Evolutionary conservation across 2,113 vertebrate genomes (phyloP), one percentile per base, ranked within the genome.

Genomic region (Emberiza fucata): DNA sequence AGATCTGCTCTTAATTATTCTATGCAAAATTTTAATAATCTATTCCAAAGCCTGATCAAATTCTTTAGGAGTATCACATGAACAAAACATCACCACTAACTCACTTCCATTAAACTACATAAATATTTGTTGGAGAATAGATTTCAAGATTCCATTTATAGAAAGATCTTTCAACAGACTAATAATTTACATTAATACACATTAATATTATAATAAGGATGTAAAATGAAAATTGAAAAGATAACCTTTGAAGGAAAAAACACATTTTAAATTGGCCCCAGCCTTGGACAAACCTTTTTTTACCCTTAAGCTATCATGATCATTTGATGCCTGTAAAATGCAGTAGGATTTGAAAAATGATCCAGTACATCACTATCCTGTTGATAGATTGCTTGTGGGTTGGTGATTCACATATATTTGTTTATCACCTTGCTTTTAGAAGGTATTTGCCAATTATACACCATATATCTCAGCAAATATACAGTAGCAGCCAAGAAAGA

Each of bases 401-500:
- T 95, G 86, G 27, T 92, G 86, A 94, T 86, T 94, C 92, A 96
- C 56, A 89, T 91, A 28, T 91, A 91, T 94, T 88, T 94, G 76
- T 91, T 56, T 86, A 83, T 78, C 81, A 92, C 65, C 77, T 94
- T 90, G 56, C 47, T 48, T 92, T 86, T 69, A 83, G 71, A 93
- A 95, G 60, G 42, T 90, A 86, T 95, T 88, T 95, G 85, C 59
- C 76, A 94, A 44, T 90, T 88, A 80, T 77, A 44, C 63, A 84
- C 28, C 59, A 24, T 72, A 53, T 61, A 94, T 60, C 28, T 57
- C 48, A 82, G 37, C 35, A 79, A 61, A 85, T 56, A 83, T 13
- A 54, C 51, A 63, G 47, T 65, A 88, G 70, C 80, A 94, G 45
- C 54, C 31, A 8, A 69, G 75, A 93, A 90, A 82, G 63, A 94